Conservation (phyloP, 1,140 invertebrate species). For the Nomia melanderi region DNA sequence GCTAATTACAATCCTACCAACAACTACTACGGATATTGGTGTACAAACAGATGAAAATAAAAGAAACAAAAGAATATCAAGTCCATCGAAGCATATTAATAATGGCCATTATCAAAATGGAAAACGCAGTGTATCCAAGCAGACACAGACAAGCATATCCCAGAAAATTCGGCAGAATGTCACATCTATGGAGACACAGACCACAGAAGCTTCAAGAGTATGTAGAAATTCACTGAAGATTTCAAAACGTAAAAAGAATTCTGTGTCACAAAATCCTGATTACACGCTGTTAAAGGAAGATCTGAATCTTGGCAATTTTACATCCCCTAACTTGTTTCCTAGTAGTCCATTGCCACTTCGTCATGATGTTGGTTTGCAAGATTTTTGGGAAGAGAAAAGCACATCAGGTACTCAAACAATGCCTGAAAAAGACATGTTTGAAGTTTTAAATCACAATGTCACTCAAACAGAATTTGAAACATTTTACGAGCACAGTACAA, state of each 20-base stretch:
- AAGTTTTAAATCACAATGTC: slow-evolving; percentile 70
- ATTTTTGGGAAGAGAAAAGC: slow-evolving; percentile 78
- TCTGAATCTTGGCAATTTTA: slow-evolving; percentile 69
- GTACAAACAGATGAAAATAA: slow-evolving; percentile 77
- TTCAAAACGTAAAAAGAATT: slow-evolving; percentile 62
- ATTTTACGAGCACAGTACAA: slow-evolving; percentile 61
- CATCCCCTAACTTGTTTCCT: slow-evolving; percentile 78
- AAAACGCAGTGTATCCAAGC: slow-evolving; percentile 74
- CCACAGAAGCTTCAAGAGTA: slow-evolving; percentile 60
- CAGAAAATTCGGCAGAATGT: slow-evolving; percentile 68
- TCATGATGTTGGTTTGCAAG: slow-evolving; percentile 74
- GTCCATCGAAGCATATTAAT: slow-evolving; percentile 54
- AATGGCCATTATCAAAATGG: slow-evolving; percentile 64
- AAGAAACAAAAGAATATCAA: slow-evolving; percentile 61
- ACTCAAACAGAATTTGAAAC: slow-evolving; percentile 72
- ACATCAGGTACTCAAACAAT: slow-evolving; percentile 79
- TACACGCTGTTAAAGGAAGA: slow-evolving; percentile 67
- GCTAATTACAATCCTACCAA: slow-evolving; percentile 66
- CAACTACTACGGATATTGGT: slow-evolving; percentile 66
- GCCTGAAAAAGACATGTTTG: slow-evolving; percentile 73
- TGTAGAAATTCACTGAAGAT: slow-evolving; percentile 57
- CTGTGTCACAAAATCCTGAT: slow-evolving; percentile 52
- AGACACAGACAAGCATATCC: slow-evolving; percentile 79
- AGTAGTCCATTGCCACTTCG: slow-evolving; percentile 74
- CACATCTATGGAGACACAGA: slow-evolving; percentile 81